A percentile compares a stretch with the other conserved stretches of the same genome.
Evolutionary conservation across 1,140 invertebrate genomes (phyloP).

Genomic region (Camponotus vicinus): DNA sequence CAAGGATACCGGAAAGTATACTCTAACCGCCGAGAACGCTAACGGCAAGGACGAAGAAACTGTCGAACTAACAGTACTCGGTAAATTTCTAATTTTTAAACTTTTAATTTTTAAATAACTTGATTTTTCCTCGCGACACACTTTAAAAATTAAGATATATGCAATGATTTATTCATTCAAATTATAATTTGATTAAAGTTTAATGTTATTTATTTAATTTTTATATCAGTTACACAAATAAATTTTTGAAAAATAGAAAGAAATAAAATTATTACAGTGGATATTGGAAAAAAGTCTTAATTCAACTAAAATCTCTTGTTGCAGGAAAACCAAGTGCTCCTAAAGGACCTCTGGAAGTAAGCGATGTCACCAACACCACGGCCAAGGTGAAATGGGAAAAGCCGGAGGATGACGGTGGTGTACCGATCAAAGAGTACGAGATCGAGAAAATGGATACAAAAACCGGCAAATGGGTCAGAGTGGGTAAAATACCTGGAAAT

Average conservation of each 20-base stretch:
- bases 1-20: constrained; percentile 97
- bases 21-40: constrained; percentile 94
- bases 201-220: not conserved
- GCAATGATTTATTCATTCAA: not conserved
- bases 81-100: constrained; percentile 84
- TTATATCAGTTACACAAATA: not conserved
- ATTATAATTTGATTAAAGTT: not conserved
- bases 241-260: not conserved
- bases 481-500: constrained; percentile 92
- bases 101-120: not conserved
- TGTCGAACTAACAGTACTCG: constrained; percentile 96
- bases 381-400: constrained; percentile 96
- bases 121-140: not conserved
- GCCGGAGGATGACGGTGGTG: constrained; percentile 97
- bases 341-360: constrained; percentile 95
- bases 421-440: constrained; percentile 97
- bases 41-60: constrained; percentile 96
- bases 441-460: constrained; percentile 97
- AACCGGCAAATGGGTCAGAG: constrained; percentile 96
- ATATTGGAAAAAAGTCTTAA: not conserved
- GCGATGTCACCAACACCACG: constrained; percentile 94
- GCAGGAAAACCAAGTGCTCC: constrained; percentile 92
- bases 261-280: not conserved
- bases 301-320: constrained; percentile 21
- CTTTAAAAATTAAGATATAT: not conserved